These are phyloP conservation scores for Embiotoca jacksoni DNA, from an alignment of 2,113 vertebrate species.

Conservation along the genomic window DNA sequence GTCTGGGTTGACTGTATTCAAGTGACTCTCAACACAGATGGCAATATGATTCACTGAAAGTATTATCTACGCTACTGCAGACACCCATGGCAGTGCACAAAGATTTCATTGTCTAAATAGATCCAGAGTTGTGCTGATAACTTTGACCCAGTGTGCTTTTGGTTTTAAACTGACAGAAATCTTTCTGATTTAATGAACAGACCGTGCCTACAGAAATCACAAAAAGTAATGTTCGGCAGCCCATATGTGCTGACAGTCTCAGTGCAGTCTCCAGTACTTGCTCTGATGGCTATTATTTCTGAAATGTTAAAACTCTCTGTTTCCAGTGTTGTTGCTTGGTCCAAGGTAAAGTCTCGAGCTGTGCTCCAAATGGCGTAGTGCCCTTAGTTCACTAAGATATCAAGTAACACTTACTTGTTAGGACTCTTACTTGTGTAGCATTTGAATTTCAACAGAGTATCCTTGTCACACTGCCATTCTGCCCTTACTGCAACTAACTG, in stretches of 20 bases:
- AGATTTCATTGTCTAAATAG: not conserved
- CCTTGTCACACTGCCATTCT: too few species aligned
- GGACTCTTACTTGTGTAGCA: too few species aligned
- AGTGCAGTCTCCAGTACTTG: not conserved
- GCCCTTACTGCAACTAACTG: too few species aligned
- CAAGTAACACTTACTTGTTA: too few species aligned
- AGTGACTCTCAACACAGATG: constrained; percentile 13
- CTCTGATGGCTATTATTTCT: not conserved
- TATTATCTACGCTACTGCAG: constrained; percentile 27
- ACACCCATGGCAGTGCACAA: not conserved
- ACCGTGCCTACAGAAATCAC: not conserved
- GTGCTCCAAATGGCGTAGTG: too few species aligned
- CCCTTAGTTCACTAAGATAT: too few species aligned
- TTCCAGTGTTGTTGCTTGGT: not conserved
- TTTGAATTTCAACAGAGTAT: too few species aligned
- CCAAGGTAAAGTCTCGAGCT: too few species aligned
- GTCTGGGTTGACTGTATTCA: constrained; percentile 33
- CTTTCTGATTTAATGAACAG: not conserved
- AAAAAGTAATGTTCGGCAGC: not conserved
- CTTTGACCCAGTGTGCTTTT: not conserved
- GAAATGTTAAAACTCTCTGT: not conserved
- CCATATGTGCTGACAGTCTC: not conserved
- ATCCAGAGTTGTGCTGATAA: not conserved
- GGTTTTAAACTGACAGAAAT: not conserved
- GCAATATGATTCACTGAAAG: constrained; percentile 21